Conservation (phyloP, 2,797 vertebrate species). For the Pyrocephalus nanus region DNA sequence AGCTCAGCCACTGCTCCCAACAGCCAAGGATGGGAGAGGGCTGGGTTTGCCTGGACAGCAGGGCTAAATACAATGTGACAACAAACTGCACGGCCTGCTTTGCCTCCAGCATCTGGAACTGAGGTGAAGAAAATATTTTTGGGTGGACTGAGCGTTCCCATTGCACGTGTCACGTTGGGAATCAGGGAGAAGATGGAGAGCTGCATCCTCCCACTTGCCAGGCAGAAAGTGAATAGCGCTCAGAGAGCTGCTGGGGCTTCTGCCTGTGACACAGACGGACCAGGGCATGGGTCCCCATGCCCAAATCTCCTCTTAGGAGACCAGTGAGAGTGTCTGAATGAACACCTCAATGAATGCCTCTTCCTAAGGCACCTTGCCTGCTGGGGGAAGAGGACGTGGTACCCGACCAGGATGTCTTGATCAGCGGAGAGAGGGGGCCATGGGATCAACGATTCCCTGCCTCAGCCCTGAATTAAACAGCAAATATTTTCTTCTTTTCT, state of each 20-base stretch:
- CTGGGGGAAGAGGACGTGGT: background rate
- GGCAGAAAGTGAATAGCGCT: background rate
- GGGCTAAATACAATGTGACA: background rate
- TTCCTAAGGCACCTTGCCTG: background rate
- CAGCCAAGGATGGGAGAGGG: background rate
- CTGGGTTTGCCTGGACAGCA: background rate
- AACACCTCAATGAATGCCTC: background rate
- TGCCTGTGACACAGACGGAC: background rate
- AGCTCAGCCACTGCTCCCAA: background rate
- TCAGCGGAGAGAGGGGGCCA: background rate
- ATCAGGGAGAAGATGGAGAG: background rate
- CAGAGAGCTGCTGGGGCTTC: background rate
- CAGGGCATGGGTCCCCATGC: rapidly evolving
- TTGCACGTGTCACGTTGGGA: background rate
- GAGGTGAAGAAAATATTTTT: background rate
- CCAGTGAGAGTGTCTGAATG: background rate
- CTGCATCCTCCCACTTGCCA: background rate
- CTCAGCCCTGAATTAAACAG: background rate
- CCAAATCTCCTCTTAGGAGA: background rate
- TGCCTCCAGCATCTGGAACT: background rate
- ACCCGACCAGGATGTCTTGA: background rate
- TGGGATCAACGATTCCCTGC: background rate
- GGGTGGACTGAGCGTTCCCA: background rate
- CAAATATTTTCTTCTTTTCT: background rate
- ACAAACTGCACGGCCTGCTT: background rate